Evolutionary conservation across 2,888 invertebrate species (phyloP), one percentile per base, ranked within the genome.

Genomic region (Eremobia ochroleuca): DNA sequence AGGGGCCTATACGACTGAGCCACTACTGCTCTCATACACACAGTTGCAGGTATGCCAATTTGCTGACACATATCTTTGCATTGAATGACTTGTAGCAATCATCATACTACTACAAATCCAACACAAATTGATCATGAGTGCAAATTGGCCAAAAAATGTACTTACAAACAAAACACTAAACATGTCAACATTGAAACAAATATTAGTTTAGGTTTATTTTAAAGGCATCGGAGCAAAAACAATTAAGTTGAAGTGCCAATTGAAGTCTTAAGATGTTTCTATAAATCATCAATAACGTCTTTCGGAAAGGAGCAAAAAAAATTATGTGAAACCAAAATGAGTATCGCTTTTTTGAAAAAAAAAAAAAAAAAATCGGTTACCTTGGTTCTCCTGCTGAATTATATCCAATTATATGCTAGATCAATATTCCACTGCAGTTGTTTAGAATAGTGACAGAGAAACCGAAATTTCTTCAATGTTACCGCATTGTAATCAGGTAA

Each of bases 151-250:
- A 79, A 65, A 74, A 67, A 52, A 34, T n/a, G n/a, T n/a, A n/a
- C 13, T 15, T 62, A 28, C 9, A 85, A 77, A 75, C 79, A 86
- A 86, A 80, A 76, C 81, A 80, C 86, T 86, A 86, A 80, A 85
- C 40, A 85, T 72, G 86, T 79, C 82, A 86, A 79, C 52, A 77
- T 76, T 75, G 21, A 9, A 37, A 18, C 69, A 78, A 76, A 80
- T 87, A 87, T 87, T 85, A 62, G 64, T 68, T 87, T 74, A 85
- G 82, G 87, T 75, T 78, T 77, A 83, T 77, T 73, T 80, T 58
- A 70, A 37, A 66, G 40, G 66, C 68, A 74, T 70, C 62, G 37
- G 18, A 73, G 52, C 74, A 70, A 83, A 77, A 82, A 73, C 52
- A 4, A 76, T 52, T 59, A 58, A 55, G 34, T 73, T 75, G 46